Evolutionary conservation across 2,797 vertebrate species (phyloP), one percentile per base, ranked within the genome.

Genomic region (Leptodactylus fallax): DNA sequence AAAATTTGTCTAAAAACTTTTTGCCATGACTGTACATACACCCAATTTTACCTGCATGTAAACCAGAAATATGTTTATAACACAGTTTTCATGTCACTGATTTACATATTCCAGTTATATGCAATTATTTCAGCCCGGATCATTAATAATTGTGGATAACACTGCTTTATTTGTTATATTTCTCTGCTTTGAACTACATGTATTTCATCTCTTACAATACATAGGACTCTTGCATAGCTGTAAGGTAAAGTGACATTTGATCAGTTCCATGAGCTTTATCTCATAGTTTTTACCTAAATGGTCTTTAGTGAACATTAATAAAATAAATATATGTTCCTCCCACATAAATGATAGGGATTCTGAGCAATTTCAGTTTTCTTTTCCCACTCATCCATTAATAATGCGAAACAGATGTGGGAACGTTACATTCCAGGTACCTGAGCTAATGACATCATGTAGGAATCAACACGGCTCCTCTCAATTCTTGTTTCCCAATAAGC

Each of bases 351-450:
- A 88, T 85, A 74, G 74, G 53, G 63, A 79, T 56, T 84, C 74
- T 84, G 87, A 88, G 53, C 23, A 65, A 79, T 84, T 84, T 88
- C 49, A 58, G 74, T 78, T 88, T 86, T 82, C 92, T 90, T 91
- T 91, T 95, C 95, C 89, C 79, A 95, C 95, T 94, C 95, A 97
- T 96, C 95, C 93, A 90, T 92, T 93, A 92, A 94, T 97, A 98
- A 98, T 97, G 93, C 87, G 94, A 96, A 96, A 95, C 97, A 98
- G 97, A 97, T 98, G 97, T 93, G 61, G 88, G 91, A 92, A 88
- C 91, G 92, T 91, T 90, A 93, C 97, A 97, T 98, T 97, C 97
- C 96, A 95, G 92, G 93, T 95, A 95, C 95, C 94, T 97, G 97
- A 97, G 95, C 96, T 97, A 97, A 98, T 96, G 94, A 92, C 93